phyloP scores from a whole-genome alignment of 2,797 vertebrate genomes.

The Propithecus perrieri region DNA sequence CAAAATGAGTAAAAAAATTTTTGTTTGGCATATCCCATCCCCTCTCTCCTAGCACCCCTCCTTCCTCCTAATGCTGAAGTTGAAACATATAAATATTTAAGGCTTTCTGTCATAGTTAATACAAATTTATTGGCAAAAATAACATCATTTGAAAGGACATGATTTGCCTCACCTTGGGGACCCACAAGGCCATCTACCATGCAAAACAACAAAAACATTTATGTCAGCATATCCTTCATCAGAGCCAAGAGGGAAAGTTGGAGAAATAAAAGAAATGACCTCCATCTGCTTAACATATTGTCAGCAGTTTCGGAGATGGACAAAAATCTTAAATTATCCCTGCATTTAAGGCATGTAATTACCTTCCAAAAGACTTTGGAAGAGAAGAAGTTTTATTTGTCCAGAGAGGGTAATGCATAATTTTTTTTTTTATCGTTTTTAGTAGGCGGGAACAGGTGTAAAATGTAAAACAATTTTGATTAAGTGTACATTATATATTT shows the following conservation, averaged over 20 bases:
- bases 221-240: constrained; percentile 45
- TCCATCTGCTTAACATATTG: constrained; percentile 81
- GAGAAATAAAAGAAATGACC: constrained; percentile 80
- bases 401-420: constrained; percentile 66
- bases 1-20: not conserved
- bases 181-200: constrained; percentile 45
- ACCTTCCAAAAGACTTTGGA: constrained; percentile 78
- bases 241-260: constrained; percentile 63
- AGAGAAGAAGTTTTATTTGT: constrained; percentile 79
- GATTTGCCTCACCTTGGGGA: constrained; percentile 65
- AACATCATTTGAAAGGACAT: constrained; percentile 69
- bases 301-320: constrained; percentile 78
- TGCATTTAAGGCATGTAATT: constrained; percentile 79
- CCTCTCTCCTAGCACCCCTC: not conserved
- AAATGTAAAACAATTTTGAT: constrained; percentile 80
- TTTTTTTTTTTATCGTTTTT: constrained; percentile 60
- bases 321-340: constrained; percentile 82
- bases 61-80: constrained; percentile 32
- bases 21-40: not conserved
- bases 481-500: constrained; percentile 64
- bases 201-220: constrained; percentile 52
- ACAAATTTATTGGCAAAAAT: constrained; percentile 64
- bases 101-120: constrained; percentile 49
- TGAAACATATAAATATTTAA: constrained; percentile 26
- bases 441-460: constrained; percentile 75